phyloP scores from a whole-genome alignment of 2,113 vertebrate species.

The Penelope pileata region DNA sequence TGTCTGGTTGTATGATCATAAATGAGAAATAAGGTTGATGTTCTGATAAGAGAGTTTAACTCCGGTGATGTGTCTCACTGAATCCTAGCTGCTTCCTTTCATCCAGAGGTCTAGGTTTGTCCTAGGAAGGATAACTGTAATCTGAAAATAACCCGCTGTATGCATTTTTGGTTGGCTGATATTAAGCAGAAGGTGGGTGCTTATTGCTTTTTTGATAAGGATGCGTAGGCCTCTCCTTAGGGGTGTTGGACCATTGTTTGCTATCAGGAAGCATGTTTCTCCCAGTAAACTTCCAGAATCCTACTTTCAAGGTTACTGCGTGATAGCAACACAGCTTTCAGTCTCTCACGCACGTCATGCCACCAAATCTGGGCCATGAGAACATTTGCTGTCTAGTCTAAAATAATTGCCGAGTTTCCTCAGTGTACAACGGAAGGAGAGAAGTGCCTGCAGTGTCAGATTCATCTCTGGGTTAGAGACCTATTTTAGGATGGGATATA shows the following conservation, averaged over 20 bases:
- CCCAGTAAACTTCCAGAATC: background rate
- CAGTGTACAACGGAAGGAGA: background rate
- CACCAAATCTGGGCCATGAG: background rate
- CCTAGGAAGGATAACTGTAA: background rate
- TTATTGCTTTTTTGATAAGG: background rate
- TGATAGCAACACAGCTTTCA: background rate
- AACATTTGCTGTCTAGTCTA: background rate
- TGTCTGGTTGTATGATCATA: background rate
- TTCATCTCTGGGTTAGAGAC: background rate
- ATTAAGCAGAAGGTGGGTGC: background rate
- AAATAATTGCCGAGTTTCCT: background rate
- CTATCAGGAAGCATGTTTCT: background rate
- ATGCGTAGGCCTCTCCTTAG: background rate
- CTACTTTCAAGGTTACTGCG: background rate
- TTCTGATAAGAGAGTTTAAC: background rate
- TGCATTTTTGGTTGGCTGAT: fast-evolving
- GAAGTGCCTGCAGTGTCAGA: conserved; percentile 1
- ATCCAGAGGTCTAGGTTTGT: background rate
- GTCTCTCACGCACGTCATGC: background rate
- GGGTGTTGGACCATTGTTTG: background rate
- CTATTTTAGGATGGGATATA: conserved; percentile 40
- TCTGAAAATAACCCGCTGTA: background rate
- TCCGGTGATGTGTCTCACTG: background rate
- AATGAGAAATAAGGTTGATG: fast-evolving
- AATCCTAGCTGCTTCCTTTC: background rate